Evolutionary conservation across 2,113 vertebrate species (phyloP).

Genomic region (Amblyopsis rosae): DNA sequence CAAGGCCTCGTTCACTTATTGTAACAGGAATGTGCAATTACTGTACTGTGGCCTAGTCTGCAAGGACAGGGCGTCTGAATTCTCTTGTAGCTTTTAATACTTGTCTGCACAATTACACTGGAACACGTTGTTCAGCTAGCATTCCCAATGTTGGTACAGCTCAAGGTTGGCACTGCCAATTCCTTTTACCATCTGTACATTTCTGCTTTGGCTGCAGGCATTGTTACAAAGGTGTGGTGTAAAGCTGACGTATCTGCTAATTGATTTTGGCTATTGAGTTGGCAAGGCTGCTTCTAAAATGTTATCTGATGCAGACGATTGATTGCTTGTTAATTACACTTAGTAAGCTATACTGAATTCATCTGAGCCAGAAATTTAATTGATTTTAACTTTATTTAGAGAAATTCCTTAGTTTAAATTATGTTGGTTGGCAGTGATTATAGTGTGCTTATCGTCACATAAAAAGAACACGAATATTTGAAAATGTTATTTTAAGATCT

Average conservation of each 20-base stretch:
- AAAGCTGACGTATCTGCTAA: constrained; percentile 10
- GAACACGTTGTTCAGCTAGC: constrained; percentile 12
- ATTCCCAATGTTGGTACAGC: background rate
- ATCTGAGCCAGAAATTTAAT: background rate
- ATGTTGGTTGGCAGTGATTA: too few relatives aligned
- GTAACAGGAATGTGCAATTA: constrained; percentile 62
- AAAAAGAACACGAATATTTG: too few relatives aligned
- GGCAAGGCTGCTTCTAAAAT: background rate
- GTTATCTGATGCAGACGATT: background rate
- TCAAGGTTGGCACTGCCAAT: background rate
- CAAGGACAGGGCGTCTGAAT: constrained; percentile 38
- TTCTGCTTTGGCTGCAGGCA: background rate
- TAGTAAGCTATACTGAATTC: background rate
- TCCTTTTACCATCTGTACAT: constrained; percentile 17
- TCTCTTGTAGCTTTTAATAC: constrained; percentile 38
- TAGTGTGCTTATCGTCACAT: too few relatives aligned
- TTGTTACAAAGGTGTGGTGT: constrained; percentile 4
- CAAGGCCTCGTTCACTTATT: constrained; percentile 28
- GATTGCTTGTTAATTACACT: constrained; percentile 10
- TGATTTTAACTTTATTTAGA: background rate
- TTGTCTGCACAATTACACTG: constrained; percentile 36
- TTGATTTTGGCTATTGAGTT: constrained; percentile 8
- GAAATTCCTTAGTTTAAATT: background rate
- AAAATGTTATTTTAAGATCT: too few relatives aligned
- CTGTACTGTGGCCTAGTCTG: constrained; percentile 25